A percentile compares a stretch with the other conserved stretches of the same genome.
These are phyloP conservation scores for Pogonophryne albipinna DNA, from an alignment of 2,797 vertebrate genomes.

Conservation along the genomic window DNA sequence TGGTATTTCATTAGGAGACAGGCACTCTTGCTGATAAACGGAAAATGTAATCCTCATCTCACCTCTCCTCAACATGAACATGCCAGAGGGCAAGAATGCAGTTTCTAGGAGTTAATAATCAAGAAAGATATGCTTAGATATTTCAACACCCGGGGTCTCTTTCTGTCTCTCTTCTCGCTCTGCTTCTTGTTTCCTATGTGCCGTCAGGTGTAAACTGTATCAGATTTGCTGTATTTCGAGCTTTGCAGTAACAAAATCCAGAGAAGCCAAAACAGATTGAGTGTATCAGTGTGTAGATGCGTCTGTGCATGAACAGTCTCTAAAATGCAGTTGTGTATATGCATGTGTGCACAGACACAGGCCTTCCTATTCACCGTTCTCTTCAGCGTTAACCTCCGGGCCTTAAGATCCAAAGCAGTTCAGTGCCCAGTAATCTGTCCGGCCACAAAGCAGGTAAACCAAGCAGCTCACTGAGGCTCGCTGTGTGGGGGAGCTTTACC, in stretches of 20 bases:
- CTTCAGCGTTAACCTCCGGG: constrained; percentile 56
- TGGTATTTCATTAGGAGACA: constrained; percentile 30
- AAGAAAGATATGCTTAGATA: constrained; percentile 8
- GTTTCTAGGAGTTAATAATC: constrained; percentile 32
- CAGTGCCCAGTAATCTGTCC: constrained; percentile 59
- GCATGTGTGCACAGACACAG: constrained; percentile 61
- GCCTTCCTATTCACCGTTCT: constrained; percentile 58
- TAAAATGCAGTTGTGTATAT: constrained; percentile 18
- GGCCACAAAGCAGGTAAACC: constrained; percentile 54
- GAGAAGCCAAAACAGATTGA: constrained; percentile 49
- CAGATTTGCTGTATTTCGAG: constrained; percentile 44
- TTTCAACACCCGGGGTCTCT: constrained; percentile 29
- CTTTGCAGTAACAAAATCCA: constrained; percentile 43
- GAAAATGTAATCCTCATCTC: constrained; percentile 37
- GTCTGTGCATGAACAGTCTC: constrained; percentile 8
- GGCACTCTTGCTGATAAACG: constrained; percentile 32
- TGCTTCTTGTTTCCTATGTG: constrained; percentile 32
- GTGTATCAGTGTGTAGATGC: constrained; percentile 4
- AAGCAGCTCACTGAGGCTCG: constrained; percentile 42
- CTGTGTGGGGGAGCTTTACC: constrained; percentile 51
- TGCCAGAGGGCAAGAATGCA: constrained; percentile 13
- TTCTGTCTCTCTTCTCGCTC: background rate
- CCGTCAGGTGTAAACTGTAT: constrained; percentile 48
- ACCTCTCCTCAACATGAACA: constrained; percentile 20
- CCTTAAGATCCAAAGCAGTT: constrained; percentile 53